Evolutionary conservation across 2,888 invertebrate species (phyloP).

Genomic region (Tenthredo amoena): DNA sequence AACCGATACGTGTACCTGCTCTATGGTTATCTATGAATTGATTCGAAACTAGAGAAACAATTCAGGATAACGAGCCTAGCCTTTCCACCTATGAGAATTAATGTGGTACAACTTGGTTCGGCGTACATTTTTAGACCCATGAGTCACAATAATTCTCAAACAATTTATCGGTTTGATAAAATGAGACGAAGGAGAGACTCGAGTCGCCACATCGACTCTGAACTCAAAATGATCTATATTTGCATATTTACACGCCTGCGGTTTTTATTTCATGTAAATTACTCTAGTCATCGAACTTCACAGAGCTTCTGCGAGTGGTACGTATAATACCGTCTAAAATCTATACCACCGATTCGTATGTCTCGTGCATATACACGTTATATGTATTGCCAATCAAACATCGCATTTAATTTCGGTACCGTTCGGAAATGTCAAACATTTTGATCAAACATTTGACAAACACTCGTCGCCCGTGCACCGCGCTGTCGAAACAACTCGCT

Average conservation of each 20-base stretch:
- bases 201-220: background rate
- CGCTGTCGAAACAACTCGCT: conserved; percentile 53
- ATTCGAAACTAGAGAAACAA: conserved; percentile 12
- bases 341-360: background rate
- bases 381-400: conserved; percentile 57
- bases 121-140: background rate
- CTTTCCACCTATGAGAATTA: background rate
- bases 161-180: background rate
- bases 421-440: conserved; percentile 73
- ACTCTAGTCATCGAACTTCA: background rate
- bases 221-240: background rate
- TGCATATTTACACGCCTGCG: background rate
- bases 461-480: conserved; percentile 68
- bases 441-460: conserved; percentile 77
- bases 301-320: background rate
- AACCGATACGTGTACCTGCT: conserved; percentile 8
- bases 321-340: background rate
- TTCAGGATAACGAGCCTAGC: conserved; percentile 27
- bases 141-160: background rate
- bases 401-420: conserved; percentile 73
- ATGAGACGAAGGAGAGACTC: background rate
- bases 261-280: background rate
- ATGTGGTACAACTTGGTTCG: background rate
- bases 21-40: background rate
- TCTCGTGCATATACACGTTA: background rate